Conservation (phyloP, 2,888 invertebrate genomes). For the Galeruca laticollis region DNA sequence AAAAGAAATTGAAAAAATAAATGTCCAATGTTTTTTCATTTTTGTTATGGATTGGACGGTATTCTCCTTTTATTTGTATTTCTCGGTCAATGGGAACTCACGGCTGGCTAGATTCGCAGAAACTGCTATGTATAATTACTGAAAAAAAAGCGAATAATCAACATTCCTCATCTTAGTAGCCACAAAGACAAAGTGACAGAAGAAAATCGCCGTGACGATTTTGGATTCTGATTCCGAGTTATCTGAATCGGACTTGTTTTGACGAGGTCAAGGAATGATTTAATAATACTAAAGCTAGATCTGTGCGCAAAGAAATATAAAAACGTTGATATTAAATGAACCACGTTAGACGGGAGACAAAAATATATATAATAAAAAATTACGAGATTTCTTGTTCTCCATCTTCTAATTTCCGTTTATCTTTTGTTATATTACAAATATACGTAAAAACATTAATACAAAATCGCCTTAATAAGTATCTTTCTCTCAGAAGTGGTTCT, state of each 20-base stretch:
- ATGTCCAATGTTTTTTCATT: neutral
- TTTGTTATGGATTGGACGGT: neutral
- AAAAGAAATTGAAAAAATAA: neutral
- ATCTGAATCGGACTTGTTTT: conserved; percentile 23
- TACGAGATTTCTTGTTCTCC: too few species aligned
- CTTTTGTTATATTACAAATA: too few species aligned
- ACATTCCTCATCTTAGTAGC: conserved; percentile 9
- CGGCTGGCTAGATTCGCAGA: conserved; percentile 22
- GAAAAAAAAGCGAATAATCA: conserved; percentile 15
- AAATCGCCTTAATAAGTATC: too few species aligned
- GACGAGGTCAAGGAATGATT: conserved; percentile 29
- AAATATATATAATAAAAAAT: too few species aligned
- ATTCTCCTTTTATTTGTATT: conserved; percentile 8
- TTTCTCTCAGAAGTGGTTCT: too few species aligned
- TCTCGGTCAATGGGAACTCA: conserved; percentile 24
- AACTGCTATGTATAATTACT: conserved; percentile 8
- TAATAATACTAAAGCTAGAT: neutral
- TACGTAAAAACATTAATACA: too few species aligned
- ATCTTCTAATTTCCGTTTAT: too few species aligned
- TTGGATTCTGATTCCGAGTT: conserved; percentile 17
- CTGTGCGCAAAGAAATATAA: neutral
- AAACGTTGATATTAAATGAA: neutral
- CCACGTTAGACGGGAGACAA: too few species aligned
- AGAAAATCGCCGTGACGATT: conserved; percentile 20
- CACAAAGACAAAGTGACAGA: conserved; percentile 19